Base-by-base conservation (phyloP, 2,888 invertebrate species). In the Cosmorhoe ocellata region DNA sequence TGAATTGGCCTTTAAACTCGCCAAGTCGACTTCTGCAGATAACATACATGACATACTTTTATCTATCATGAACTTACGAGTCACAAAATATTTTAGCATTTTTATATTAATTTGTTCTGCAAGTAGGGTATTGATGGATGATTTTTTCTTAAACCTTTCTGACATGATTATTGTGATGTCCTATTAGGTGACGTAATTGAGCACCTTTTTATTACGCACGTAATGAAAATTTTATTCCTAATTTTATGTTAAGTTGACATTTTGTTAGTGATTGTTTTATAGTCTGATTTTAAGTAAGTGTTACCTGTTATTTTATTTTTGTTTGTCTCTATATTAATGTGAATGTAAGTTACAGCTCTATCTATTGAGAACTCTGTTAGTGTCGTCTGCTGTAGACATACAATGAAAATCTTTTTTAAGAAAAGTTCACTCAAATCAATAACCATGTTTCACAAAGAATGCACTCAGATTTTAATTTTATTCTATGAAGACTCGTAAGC, bases 251-350 rank as follows among this genome's bases (percentile, higher is more conserved):
- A 77, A 76, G 77, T 82, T 80, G 72, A 78, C 69, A 69, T 78
- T 66, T 81, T 78, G 75, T 81, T 83, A 77, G 76, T 82, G 72
- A 81, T 82, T 78, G 66, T 80, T 74, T 76, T 79, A 74, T 76
- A 83, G 82, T 84, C 79, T 86, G 83, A 83, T 80, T 83, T n/a
- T 84, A 77, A 71, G 74, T 75, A 74, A 80, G 75, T 70, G 79
- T 85, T 84, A 80, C 72, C 76, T 82, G 81, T 85, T 84, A 74
- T 75, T 79, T 77, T 76, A 66, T 71, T 66, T 71, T 72, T 76
- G 66, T 71, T 74, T 75, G 54, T 56, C 58, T 43, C 42, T 48
- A 41, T 36, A 37, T 48, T 56, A 39, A 36, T 47, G 32, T 38
- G 40, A 14, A 44, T 53, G 43, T 50, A 41, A 33, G 31, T 39